These are phyloP conservation scores for Silurus lanzhouensis DNA, from an alignment of 2,797 vertebrate species.

Conservation along the genomic window DNA sequence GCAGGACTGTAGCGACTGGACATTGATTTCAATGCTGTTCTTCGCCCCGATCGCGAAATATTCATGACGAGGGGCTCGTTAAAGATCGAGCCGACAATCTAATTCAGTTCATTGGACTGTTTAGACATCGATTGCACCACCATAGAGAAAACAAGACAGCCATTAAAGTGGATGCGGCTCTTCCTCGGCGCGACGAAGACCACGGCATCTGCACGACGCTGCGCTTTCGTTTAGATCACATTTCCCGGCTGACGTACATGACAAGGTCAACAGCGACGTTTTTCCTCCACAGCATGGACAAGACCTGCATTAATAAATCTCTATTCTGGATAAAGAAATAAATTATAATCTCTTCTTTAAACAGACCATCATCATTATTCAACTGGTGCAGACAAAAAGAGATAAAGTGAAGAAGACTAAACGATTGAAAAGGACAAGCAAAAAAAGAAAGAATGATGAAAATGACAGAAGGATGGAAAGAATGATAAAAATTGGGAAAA, in stretches of 20 bases:
- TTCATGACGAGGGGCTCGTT: slow-evolving; percentile 58
- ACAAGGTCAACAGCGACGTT: slow-evolving; percentile 38
- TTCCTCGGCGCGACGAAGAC: slow-evolving; percentile 32
- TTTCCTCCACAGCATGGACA: slow-evolving; percentile 2
- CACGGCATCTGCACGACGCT: slow-evolving; percentile 19
- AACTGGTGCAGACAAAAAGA: not conserved
- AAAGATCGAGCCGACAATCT: slow-evolving; percentile 58
- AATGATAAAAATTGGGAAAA: not conserved
- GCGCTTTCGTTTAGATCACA: slow-evolving; percentile 31
- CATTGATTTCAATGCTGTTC: slow-evolving; percentile 62
- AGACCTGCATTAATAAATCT: slow-evolving; percentile 13
- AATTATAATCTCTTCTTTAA: too few species aligned
- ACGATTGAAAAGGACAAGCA: not conserved
- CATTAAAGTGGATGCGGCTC: slow-evolving; percentile 45
- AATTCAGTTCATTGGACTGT: slow-evolving; percentile 66
- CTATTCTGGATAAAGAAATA: not conserved
- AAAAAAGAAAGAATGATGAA: not conserved
- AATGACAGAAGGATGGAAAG: too few species aligned
- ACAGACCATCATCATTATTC: not conserved
- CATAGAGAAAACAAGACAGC: slow-evolving; percentile 52
- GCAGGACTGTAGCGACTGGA: slow-evolving; percentile 52
- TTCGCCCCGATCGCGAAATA: slow-evolving; percentile 60
- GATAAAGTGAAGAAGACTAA: not conserved
- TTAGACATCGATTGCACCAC: slow-evolving; percentile 57
- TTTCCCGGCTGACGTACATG: slow-evolving; percentile 30